Base-by-base conservation (phyloP, 2,888 invertebrate genomes). In the Mayetiola destructor region DNA sequence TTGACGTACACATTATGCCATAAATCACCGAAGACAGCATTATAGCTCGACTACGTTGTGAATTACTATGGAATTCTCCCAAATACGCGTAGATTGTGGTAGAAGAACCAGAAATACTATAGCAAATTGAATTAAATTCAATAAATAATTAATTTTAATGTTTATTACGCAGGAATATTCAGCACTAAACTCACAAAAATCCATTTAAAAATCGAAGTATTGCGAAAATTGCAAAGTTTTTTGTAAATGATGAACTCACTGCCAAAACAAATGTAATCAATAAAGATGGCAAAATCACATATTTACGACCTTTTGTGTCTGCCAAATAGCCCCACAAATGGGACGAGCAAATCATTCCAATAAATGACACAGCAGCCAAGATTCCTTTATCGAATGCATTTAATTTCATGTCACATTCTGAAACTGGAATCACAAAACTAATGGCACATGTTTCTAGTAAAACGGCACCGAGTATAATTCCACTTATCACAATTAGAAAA, bases 261-360 rank as follows among this genome's bases (percentile, higher is more conserved):
- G 76, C 76, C n/a, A 72, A 66, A 2, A 72, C 53, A 30, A 75
- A 73, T 57, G 76, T 75, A 5, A 71, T 60, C 9, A 75, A 58
- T 56, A 78, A 65, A 20, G 76, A 72, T 16, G 74, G 67, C n/a
- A 76, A 64, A 27, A 77, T 69, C 1, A 73, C 69, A 53, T 68
- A 71, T 61, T 73, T 69, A 57, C 77, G 64, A 9, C 79, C 79
- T 58, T 66, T 70, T 6, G 75, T 75, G 61, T 79, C 78, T 0
- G 77, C 78, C 37, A 78, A 62, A 62, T 75, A 76, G 8, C 79
- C 79, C 77, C 78, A 78, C 48, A 77, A 64, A 65, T 77, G 75
- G 1, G 77, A 77, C 54, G 76, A 75, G 3, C 73, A 64, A 36
- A 78, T 74, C 62, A 77, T 76, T n/a, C 69, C 68, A 66, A 59